Conservation (phyloP, 2,797 vertebrate species). For the Pseudochaenichthys georgianus region DNA sequence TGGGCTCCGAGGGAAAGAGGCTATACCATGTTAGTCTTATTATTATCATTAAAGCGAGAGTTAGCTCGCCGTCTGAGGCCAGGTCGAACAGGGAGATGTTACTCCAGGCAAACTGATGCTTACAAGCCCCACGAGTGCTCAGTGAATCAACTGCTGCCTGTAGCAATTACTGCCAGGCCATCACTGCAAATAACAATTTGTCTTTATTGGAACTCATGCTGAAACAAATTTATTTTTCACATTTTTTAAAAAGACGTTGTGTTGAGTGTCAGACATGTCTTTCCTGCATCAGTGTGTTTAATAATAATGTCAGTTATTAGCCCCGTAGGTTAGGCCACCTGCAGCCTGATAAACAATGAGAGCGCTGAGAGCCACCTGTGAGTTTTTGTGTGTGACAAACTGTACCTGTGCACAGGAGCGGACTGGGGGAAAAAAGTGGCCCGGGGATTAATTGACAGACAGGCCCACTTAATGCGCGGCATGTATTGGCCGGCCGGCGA, state of each 20-base stretch:
- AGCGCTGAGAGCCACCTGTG: constrained; percentile 21
- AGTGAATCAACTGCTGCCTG: constrained; percentile 67
- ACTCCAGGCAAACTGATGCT: constrained; percentile 75
- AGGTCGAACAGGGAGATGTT: constrained; percentile 69
- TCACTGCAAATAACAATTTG: constrained; percentile 73
- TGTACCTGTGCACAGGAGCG: constrained; percentile 35
- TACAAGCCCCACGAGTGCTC: constrained; percentile 55
- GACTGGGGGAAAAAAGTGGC: too few species aligned
- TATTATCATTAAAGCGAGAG: constrained; percentile 83
- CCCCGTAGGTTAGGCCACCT: constrained; percentile 50
- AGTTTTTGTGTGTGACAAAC: constrained; percentile 49
- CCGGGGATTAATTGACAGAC: too few species aligned
- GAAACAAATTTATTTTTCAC: constrained; percentile 54
- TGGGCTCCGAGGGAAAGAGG: constrained; percentile 76
- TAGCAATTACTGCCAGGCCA: constrained; percentile 69
- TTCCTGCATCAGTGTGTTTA: constrained; percentile 25
- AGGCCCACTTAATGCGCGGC: too few species aligned
- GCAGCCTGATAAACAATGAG: constrained; percentile 57
- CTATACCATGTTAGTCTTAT: constrained; percentile 76
- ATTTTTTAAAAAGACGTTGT: constrained; percentile 46
- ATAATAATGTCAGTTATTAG: constrained; percentile 52
- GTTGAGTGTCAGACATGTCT: constrained; percentile 27
- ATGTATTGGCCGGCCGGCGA: too few species aligned
- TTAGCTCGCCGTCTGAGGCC: constrained; percentile 76
- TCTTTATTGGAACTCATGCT: constrained; percentile 59